These are phyloP conservation scores for Petrophora chlorosata DNA, from an alignment of 2,888 invertebrate species.

Conservation along the genomic window DNA sequence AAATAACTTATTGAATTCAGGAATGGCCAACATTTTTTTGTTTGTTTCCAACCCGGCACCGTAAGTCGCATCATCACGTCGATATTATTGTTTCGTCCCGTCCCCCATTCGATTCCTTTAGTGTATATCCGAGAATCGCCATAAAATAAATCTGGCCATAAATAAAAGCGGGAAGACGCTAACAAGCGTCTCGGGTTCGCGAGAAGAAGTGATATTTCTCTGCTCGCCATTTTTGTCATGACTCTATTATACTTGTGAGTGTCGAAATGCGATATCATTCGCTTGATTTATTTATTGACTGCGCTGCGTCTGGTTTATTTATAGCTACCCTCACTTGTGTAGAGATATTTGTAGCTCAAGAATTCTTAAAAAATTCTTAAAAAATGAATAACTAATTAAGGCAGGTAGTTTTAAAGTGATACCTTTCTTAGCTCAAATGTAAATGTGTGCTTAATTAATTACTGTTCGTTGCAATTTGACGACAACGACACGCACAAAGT, in stretches of 20 bases:
- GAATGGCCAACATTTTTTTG: slow-evolving; percentile 1
- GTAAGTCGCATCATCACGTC: slow-evolving; percentile 36
- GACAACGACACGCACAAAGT: no score
- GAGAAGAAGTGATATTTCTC: slow-evolving; percentile 81
- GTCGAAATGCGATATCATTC: slow-evolving; percentile 76
- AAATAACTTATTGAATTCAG: not conserved
- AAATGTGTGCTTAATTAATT: no score
- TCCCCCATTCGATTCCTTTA: slow-evolving; percentile 62
- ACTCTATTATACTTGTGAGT: slow-evolving; percentile 77
- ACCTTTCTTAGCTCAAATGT: no score
- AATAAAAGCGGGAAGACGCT: slow-evolving; percentile 80
- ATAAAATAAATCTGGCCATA: slow-evolving; percentile 84
- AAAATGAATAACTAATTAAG: no score
- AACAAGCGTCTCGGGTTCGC: slow-evolving; percentile 83
- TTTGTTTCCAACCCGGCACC: not conserved
- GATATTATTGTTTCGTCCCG: slow-evolving; percentile 55
- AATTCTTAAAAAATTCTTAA: no score
- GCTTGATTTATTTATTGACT: slow-evolving; percentile 63
- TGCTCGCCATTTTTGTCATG: slow-evolving; percentile 79
- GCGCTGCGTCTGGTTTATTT: slow-evolving; percentile 23
- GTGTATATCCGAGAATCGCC: slow-evolving; percentile 64
- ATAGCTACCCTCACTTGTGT: slow-evolving; percentile 1
- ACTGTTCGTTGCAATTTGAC: no score
- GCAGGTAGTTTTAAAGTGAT: no score
- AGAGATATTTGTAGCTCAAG: not conserved